Base-by-base conservation (phyloP, 2,797 vertebrate genomes). In the Typhlichthys eigenmanni region DNA sequence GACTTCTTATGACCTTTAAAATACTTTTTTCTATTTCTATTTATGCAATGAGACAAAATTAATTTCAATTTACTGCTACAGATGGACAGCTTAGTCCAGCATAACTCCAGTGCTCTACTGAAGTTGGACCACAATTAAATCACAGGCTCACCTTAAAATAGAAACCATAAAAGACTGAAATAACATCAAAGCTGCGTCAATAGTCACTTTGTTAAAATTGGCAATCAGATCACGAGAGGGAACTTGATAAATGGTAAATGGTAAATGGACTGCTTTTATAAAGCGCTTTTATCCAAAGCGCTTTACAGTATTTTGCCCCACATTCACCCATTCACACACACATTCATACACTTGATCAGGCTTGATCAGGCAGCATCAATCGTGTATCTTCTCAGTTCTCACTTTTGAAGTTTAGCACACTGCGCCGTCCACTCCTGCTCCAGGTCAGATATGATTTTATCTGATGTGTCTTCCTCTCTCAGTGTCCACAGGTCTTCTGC, bases 401-500 rank as follows among this genome's bases (percentile, higher is more conserved):
- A 98, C 96, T 93, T 87, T 76, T 87, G 87, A 38, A 80, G 79
- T 60, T 84, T 90, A 48, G 82, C 85, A 17, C 63, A 74, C 68
- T 82, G 85, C 4, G 85, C 88, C 0, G 76, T 89, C 97, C 95
- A 98, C 19, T 94, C 92, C 64, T 88, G 85, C 48, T 96, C 88
- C 55, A 98, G 86, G 68, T 90, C 91, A 9, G 93, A 89, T 69
- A 98, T 92, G 11, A 98, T 94, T 80, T 93, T 92, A 49, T 92
- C 79, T 0, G 96, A 96, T 0, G 89, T 94, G 74, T 98, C 94
- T 55, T 95, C 93, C 46, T 88, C 85, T 32, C 91, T 92, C 61
- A 98, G 88, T 0, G 91, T 88, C 96, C 97, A 98, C 71, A 98
- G 84, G 78, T 97, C 95, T 58, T 93, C 87, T 8, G 89, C 67